These are phyloP conservation scores for Hippocampus barbouri DNA, from an alignment of 2,113 vertebrate genomes.

Conservation along the genomic window DNA sequence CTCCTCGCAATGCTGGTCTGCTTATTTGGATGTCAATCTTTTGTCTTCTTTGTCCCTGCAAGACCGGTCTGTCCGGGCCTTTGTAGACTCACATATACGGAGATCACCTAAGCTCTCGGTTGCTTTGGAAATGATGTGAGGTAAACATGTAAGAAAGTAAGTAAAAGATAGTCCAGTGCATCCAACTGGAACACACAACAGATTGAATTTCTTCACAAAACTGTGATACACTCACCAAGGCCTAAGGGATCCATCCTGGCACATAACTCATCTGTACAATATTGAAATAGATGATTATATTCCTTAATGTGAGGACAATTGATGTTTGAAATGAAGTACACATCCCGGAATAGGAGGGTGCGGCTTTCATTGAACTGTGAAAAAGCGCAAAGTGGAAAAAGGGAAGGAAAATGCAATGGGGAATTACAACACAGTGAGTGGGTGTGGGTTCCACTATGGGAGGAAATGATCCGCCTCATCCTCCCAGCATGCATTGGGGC, in stretches of 20 bases:
- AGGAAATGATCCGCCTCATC: conserved; percentile 15
- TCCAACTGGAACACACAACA: background rate
- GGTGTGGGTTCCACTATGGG: conserved; percentile 12
- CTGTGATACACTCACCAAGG: background rate
- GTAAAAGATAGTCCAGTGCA: background rate
- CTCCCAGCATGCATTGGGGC: conserved; percentile 1
- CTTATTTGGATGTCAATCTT: conserved; percentile 59
- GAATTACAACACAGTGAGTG: background rate
- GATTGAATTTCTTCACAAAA: background rate
- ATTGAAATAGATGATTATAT: background rate
- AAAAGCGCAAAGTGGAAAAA: background rate
- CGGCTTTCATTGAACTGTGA: background rate
- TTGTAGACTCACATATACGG: conserved; percentile 42
- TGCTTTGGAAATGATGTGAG: conserved; percentile 46
- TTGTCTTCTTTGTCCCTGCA: conserved; percentile 53
- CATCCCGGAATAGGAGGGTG: background rate
- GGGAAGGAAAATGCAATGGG: background rate
- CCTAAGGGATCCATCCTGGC: background rate
- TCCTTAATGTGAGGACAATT: background rate
- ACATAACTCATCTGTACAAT: background rate
- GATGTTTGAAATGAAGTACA: background rate
- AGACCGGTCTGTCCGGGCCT: conserved; percentile 63
- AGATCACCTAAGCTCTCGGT: conserved; percentile 49
- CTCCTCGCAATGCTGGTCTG: conserved; percentile 19
- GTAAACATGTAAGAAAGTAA: conserved; percentile 14